These are phyloP conservation scores for Rattus rattus DNA, from an alignment of 2,113 vertebrate genomes.

Conservation along the genomic window DNA sequence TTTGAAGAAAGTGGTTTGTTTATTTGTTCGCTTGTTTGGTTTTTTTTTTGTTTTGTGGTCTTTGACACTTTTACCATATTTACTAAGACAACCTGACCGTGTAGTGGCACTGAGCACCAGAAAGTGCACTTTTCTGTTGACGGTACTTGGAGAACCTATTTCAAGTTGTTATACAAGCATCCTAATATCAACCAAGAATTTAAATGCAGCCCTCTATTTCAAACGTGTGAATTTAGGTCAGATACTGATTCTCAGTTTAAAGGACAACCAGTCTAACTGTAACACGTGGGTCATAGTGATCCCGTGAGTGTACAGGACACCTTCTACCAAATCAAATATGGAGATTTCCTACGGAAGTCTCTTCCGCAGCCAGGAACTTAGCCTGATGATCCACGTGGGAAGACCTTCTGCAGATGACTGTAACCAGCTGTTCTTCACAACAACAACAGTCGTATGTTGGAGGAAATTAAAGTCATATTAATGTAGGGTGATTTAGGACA, in stretches of 20 bases:
- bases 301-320: neutral
- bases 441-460: neutral
- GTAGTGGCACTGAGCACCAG: neutral
- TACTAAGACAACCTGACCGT: neutral
- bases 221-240: neutral
- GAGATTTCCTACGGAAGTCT: neutral
- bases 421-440: constrained; percentile 35
- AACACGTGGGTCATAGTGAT: fast-evolving
- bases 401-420: neutral
- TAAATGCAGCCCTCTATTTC: neutral
- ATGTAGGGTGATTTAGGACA: constrained; percentile 1
- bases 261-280: neutral
- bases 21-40: neutral
- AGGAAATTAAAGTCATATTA: constrained; percentile 47
- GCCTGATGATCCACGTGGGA: neutral
- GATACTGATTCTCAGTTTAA: neutral
- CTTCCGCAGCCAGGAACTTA: neutral
- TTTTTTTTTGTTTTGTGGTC: neutral
- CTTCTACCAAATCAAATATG: neutral
- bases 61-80: neutral
- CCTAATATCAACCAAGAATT: neutral
- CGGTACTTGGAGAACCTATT: neutral
- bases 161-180: neutral
- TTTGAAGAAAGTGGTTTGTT: neutral
- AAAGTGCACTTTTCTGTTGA: neutral